Evolutionary conservation across 2,888 invertebrate genomes (phyloP).

Genomic region (Cephus sareptanus): DNA sequence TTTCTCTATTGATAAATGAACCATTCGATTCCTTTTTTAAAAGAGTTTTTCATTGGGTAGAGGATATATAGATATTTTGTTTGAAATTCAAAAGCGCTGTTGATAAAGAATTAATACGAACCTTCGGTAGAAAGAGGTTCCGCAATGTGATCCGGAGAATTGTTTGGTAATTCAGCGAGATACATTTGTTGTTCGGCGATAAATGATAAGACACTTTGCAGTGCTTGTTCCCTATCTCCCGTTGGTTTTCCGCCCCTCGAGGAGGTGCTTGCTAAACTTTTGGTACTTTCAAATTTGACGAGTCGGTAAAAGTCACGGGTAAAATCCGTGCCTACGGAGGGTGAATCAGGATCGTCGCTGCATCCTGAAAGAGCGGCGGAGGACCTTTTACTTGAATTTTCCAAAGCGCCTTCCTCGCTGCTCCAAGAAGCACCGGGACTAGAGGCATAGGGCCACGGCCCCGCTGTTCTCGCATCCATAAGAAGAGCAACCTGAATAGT

Average conservation of each 20-base stretch:
- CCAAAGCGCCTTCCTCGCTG: constrained; percentile 67
- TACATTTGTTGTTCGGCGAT: constrained; percentile 83
- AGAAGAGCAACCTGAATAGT: constrained; percentile 62
- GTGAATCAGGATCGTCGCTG: constrained; percentile 75
- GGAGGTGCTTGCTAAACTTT: constrained; percentile 81
- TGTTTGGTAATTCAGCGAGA: constrained; percentile 51
- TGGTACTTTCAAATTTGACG: constrained; percentile 84
- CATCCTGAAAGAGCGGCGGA: constrained; percentile 76
- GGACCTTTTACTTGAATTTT: constrained; percentile 76
- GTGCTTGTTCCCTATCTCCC: constrained; percentile 76
- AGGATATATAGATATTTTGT: too few species aligned
- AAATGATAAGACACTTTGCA: constrained; percentile 80
- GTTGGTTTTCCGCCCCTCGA: constrained; percentile 72
- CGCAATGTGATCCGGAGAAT: constrained; percentile 13
- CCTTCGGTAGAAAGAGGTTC: constrained; percentile 40
- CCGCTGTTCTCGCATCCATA: constrained; percentile 68
- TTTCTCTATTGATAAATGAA: neutral
- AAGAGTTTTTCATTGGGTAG: neutral
- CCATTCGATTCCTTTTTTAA: neutral
- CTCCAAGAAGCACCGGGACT: constrained; percentile 68
- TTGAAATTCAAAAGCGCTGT: too few species aligned
- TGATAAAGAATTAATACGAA: constrained; percentile 16
- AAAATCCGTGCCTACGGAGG: constrained; percentile 78
- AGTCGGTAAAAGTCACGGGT: constrained; percentile 84
- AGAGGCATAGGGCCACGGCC: constrained; percentile 76